A percentile compares a stretch with the other conserved stretches of the same genome.
These are phyloP conservation scores for Malacoraja senta DNA, from an alignment of 2,797 vertebrate genomes.

Conservation along the genomic window DNA sequence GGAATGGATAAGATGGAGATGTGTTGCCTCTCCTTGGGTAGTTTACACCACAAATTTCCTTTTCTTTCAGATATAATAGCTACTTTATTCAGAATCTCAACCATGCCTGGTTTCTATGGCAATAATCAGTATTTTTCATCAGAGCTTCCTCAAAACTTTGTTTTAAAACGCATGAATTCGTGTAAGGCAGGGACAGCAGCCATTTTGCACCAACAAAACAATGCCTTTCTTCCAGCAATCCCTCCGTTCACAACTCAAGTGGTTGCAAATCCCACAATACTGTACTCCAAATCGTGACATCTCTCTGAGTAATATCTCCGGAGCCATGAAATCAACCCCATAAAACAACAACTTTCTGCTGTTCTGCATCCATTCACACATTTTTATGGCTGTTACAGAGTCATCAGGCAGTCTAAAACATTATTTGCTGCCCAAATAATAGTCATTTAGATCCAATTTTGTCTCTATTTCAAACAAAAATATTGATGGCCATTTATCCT, in stretches of 20 bases:
- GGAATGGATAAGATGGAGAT: neutral
- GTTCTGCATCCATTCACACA: constrained; percentile 37
- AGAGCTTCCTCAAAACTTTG: constrained; percentile 17
- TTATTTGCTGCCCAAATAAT: constrained; percentile 42
- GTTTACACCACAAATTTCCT: constrained; percentile 12
- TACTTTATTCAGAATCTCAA: neutral
- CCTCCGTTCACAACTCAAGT: neutral
- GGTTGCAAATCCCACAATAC: neutral
- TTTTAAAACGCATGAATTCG: neutral
- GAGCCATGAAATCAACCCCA: constrained; percentile 48
- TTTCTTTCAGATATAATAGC: neutral
- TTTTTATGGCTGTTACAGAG: constrained; percentile 41
- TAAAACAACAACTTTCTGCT: constrained; percentile 32
- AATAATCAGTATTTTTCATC: constrained; percentile 21
- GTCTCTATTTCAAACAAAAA: constrained; percentile 27
- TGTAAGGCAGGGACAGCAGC: neutral
- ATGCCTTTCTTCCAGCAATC: neutral
- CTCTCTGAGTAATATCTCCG: constrained; percentile 48
- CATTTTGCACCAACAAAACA: neutral
- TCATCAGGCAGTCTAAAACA: constrained; percentile 41
- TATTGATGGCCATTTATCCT: constrained; percentile 17
- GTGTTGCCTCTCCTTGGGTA: neutral
- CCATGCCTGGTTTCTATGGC: neutral
- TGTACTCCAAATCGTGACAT: neutral
- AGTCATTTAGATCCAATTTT: constrained; percentile 39